Evolutionary conservation across 2,113 vertebrate genomes (phyloP).

Genomic region (Eleginops maclovinus): DNA sequence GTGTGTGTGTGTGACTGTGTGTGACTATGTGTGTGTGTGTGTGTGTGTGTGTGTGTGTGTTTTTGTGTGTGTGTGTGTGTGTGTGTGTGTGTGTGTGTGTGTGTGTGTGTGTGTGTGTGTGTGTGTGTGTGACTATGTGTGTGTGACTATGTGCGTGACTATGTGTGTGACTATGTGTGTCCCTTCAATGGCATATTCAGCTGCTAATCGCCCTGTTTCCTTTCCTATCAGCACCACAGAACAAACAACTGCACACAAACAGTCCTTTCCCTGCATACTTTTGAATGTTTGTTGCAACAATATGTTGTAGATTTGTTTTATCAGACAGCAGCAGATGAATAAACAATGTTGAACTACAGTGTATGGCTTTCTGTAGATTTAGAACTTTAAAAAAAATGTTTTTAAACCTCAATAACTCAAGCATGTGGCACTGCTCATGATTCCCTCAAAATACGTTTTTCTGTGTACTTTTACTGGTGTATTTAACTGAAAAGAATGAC

Average conservation of each 20-base stretch:
- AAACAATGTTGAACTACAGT: background rate
- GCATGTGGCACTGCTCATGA: no score
- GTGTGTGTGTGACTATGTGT: background rate
- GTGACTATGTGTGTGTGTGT: no score
- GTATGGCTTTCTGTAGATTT: slow-evolving; percentile 12
- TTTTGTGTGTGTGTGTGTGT: no score
- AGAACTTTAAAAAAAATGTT: background rate
- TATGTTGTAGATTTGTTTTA: background rate
- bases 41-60: no score
- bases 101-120: background rate
- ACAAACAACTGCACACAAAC: slow-evolving; percentile 20
- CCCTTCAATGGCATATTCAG: slow-evolving; percentile 25
- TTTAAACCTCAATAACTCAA: background rate
- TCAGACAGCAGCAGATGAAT: slow-evolving; percentile 7
- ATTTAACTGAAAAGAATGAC: no score
- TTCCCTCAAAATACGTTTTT: no score
- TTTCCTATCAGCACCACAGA: slow-evolving; percentile 16
- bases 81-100: background rate
- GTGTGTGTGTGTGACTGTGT: background rate
- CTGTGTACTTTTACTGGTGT: no score
- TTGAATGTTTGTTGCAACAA: background rate
- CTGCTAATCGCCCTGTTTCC: slow-evolving; percentile 33
- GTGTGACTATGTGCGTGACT: background rate
- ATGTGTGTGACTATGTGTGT: background rate
- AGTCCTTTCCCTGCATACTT: slow-evolving; percentile 18